Evolutionary conservation across 1,140 invertebrate species (phyloP), one percentile per base, ranked within the genome.

Genomic region (Pseudomyrmex concolor): DNA sequence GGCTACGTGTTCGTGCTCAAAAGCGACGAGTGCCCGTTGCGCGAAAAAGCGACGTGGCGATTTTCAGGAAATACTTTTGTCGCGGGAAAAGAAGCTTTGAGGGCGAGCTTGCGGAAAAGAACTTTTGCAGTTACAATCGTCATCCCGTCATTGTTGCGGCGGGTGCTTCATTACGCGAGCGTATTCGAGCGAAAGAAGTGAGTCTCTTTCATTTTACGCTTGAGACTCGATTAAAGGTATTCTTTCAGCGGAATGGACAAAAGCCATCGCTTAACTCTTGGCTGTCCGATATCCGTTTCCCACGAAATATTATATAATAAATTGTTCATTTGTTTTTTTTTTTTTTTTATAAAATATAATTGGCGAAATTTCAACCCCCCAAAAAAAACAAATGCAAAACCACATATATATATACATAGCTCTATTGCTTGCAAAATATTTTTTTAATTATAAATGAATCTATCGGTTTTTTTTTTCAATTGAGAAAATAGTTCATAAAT

Each of bases 31-130:
- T 64, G n/a, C 48, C 60, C 25, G 73, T 78, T 68, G 76, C 51
- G 55, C 74, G 43, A 57, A 70, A 78, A 57, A 70, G 64, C 43
- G 55, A 15, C 34, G 76, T 34, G 76, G 76, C 62, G 74, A 78
- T 78, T 78, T 78, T 78, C 76, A 68, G 64, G 19, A 78, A 78
- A 78, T 78, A 78, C 64, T 25, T 77, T 55, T 55, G 62, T 77
- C 62, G 48, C 25, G 8, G 48, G 25, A 54, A 17, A 76, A 76
- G 15, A 17, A 68, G 34, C 54, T 68, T 22, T 19, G 34, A 60
- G 12, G 17, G 25, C 25, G 48, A 77, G 60, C 74, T 77, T 45
- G 62, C 51, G 2, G 19, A 78, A 66, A 57, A 68, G 25, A 57
- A 78, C 51, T 55, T 67, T 67, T 50, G 62, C 73, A 50, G 48